Evolutionary conservation across 2,113 vertebrate genomes (phyloP).

Genomic region (Pelmatolapia mariae): DNA sequence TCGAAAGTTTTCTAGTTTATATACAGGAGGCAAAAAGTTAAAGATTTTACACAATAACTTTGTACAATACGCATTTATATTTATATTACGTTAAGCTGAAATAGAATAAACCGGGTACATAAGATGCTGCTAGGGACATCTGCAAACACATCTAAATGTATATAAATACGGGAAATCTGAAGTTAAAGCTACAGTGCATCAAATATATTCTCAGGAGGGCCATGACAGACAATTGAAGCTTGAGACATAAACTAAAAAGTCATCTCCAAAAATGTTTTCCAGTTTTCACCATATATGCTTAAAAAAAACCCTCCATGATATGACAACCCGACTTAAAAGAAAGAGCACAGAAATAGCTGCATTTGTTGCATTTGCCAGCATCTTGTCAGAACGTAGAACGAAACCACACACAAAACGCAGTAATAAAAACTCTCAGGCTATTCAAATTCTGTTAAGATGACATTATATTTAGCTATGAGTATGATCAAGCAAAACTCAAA

Average conservation of each 20-base stretch:
- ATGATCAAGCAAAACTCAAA: background rate
- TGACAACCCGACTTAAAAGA: constrained; percentile 7
- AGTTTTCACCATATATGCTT: background rate
- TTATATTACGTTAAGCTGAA: constrained; percentile 6
- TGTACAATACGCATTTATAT: background rate
- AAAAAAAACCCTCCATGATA: background rate
- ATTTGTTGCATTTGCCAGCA: background rate
- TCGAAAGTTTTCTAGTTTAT: background rate
- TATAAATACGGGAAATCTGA: background rate
- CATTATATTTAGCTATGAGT: constrained; percentile 4
- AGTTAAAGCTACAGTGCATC: constrained; percentile 14
- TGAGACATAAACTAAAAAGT: background rate
- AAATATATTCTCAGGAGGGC: background rate
- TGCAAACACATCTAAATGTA: background rate
- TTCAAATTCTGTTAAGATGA: background rate
- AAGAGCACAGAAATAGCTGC: background rate
- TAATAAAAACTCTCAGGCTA: background rate
- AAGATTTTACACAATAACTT: background rate
- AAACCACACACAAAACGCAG: background rate
- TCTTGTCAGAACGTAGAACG: background rate
- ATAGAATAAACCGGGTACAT: background rate
- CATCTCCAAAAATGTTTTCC: constrained; percentile 6
- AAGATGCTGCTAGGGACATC: background rate
- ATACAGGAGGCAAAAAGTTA: background rate
- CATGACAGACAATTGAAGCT: constrained; percentile 7